These are phyloP conservation scores for Pelecanoides urinatrix DNA, from an alignment of 2,113 vertebrate species.

Conservation along the genomic window DNA sequence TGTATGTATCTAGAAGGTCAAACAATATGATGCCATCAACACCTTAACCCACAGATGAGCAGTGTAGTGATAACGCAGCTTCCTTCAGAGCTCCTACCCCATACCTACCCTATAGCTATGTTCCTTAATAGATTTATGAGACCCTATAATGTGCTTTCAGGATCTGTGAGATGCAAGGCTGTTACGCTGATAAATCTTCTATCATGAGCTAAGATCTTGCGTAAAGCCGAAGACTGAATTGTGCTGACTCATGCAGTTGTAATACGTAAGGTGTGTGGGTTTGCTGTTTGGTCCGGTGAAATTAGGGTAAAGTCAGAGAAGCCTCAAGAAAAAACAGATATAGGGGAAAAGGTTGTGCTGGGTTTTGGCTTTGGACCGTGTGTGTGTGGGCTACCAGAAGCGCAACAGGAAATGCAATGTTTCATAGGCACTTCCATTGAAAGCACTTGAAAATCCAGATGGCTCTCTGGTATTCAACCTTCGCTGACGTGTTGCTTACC, in stretches of 20 bases:
- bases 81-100: not conserved
- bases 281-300: not conserved
- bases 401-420: fast-evolving
- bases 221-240: not conserved
- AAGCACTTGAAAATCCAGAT: not conserved
- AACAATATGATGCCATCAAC: not conserved
- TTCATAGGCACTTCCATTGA: not conserved
- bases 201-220: not conserved
- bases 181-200: not conserved
- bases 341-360: not conserved
- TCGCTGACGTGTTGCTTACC: not conserved
- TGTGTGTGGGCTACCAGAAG: not conserved
- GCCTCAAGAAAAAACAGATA: not conserved
- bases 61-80: not conserved
- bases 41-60: not conserved
- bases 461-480: not conserved
- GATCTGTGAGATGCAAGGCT: not conserved
- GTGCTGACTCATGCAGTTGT: not conserved
- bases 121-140: not conserved
- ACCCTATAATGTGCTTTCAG: not conserved
- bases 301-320: not conserved
- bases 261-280: not conserved
- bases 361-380: not conserved
- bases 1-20: not conserved
- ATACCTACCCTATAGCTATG: not conserved